Evolutionary conservation across 2,888 invertebrate species (phyloP), one percentile per base, ranked within the genome.

Genomic region (Trichopria drosophilae): DNA sequence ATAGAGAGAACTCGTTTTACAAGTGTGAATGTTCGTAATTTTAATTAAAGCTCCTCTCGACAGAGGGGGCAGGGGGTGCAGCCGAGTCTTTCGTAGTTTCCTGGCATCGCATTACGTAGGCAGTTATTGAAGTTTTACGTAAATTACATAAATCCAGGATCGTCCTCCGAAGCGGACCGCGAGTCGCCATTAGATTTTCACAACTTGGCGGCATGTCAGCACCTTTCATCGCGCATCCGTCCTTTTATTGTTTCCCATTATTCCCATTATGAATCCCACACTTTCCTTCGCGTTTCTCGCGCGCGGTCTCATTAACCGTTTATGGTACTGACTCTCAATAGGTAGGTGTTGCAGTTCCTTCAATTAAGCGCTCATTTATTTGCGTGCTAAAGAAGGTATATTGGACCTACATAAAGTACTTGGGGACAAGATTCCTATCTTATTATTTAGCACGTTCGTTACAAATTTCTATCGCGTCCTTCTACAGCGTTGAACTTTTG

Each of bases 41-140:
- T 73, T 73, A 73, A 73, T 73, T 72, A 73, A 73, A 73, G 66
- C 67, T 60, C 60, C n/a, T n/a, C 63, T 64, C 60, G 66, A 66
- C 61, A 65, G 62, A 69, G 60, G 60, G 68, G 65, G 65, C 61
- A n/a, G n/a, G n/a, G n/a, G n/a, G n/a, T n/a, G n/a, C n/a, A 24
- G 24, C 15, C 29, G 20, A 5, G 15, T 55, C 61, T 57, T 56
- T 47, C 51, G 59, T 57, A 57, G 55, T 58, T 55, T 55, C 55
- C 56, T 23, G 61, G 47, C 60, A 50, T 37, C 58, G 58, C 67
- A 69, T 70, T 71, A 68, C 66, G 65, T 62, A 65, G 66, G 65
- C 60, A 71, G 68, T 71, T 70, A 72, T 72, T 69, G 68, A 66
- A 68, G 64, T 68, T 69, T 69, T 62, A 67, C 67, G 66, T 62